A percentile compares a stretch with the other conserved stretches of the same genome.
These are phyloP conservation scores for Stylophora pistillata DNA, from an alignment of 64 coral and sea anemone genomes.

Conservation along the genomic window DNA sequence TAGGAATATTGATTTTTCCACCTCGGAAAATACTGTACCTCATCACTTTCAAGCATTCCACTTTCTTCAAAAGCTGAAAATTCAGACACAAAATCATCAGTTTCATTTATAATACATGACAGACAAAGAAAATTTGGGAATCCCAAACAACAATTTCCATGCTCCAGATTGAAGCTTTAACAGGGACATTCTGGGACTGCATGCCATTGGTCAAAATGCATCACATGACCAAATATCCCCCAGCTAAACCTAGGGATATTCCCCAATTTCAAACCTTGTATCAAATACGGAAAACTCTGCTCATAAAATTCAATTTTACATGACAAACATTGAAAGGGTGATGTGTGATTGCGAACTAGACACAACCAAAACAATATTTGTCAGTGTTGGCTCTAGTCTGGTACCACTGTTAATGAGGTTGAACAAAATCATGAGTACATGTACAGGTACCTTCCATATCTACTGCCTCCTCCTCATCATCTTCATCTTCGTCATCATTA, in stretches of 20 bases:
- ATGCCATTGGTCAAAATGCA: background rate
- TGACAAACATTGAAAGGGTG: too few relatives aligned
- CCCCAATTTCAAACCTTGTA: too few relatives aligned
- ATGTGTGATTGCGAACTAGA: too few relatives aligned
- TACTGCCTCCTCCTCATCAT: slow-evolving; percentile 88
- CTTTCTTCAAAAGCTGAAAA: slow-evolving; percentile 98
- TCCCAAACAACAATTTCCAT: too few relatives aligned
- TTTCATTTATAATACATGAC: too few relatives aligned
- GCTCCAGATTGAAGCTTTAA: too few relatives aligned
- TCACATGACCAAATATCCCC: background rate
- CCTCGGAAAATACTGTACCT: slow-evolving; percentile 50
- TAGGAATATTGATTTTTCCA: background rate
- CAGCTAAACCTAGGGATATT: too few relatives aligned
- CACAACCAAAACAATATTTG: too few relatives aligned
- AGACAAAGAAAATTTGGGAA: too few relatives aligned
- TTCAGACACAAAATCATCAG: background rate
- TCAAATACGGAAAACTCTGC: too few relatives aligned
- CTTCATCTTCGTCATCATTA: slow-evolving; percentile 86
- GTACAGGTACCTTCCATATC: slow-evolving; percentile 84
- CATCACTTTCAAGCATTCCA: slow-evolving; percentile 95
- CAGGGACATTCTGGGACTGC: background rate
- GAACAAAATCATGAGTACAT: background rate
- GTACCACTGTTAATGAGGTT: background rate
- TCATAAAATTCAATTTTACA: too few relatives aligned
- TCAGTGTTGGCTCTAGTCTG: too few relatives aligned